phyloP scores from a whole-genome alignment of 2,113 vertebrate genomes.

The Dicentrarchus labrax region DNA sequence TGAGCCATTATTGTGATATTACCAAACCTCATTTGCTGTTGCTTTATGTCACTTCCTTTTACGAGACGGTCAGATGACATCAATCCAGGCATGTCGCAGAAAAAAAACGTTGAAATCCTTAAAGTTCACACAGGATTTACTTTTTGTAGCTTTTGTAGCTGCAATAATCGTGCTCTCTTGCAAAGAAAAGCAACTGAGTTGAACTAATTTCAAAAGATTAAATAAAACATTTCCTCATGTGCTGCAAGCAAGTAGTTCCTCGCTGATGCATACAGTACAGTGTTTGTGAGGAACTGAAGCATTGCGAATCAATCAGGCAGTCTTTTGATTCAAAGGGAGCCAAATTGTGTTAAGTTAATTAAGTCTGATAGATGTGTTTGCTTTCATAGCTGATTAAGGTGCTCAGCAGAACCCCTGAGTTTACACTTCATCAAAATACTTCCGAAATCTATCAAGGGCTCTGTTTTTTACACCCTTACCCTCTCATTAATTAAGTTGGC shows the following conservation, averaged over 20 bases:
- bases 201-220: slow-evolving; percentile 25
- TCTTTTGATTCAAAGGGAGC: slow-evolving; percentile 77
- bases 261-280: slow-evolving; percentile 53
- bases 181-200: slow-evolving; percentile 22
- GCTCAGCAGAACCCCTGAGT: slow-evolving; percentile 76
- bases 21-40: slow-evolving; percentile 28
- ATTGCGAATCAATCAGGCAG: slow-evolving; percentile 77
- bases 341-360: slow-evolving; percentile 81
- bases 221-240: slow-evolving; percentile 43
- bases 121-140: not conserved
- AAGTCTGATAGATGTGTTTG: slow-evolving; percentile 82
- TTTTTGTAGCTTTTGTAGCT: not conserved
- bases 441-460: slow-evolving; percentile 76
- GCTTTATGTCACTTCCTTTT: slow-evolving; percentile 8
- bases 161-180: not conserved
- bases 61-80: not conserved
- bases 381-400: slow-evolving; percentile 85
- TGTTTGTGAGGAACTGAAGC: slow-evolving; percentile 77
- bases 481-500: slow-evolving; percentile 77
- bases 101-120: not conserved
- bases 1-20: slow-evolving; percentile 39
- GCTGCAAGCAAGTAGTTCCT: slow-evolving; percentile 55
- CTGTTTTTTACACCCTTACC: slow-evolving; percentile 72
- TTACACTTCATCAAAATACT: slow-evolving; percentile 80
- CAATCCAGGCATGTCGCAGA: not conserved